phyloP scores from a whole-genome alignment of 2,888 invertebrate genomes.

The Mythimna impura region DNA sequence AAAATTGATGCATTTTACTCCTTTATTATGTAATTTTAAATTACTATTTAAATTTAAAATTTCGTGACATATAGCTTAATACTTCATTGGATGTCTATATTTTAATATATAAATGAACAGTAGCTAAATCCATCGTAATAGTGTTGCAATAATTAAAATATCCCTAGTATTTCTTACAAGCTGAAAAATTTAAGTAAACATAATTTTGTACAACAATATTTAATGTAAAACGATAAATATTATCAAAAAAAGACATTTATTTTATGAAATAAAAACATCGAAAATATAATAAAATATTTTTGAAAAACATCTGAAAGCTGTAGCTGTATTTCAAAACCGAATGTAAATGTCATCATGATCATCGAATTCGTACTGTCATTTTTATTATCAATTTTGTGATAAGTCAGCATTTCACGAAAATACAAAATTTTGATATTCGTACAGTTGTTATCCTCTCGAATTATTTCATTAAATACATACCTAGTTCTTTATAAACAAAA shows the following conservation, averaged over 20 bases:
- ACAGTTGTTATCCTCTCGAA: slow-evolving; percentile 24
- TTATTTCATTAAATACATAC: slow-evolving; percentile 39
- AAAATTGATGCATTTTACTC: rapidly evolving
- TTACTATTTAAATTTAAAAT: background rate
- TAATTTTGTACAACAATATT: background rate
- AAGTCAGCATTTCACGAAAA: slow-evolving; percentile 70
- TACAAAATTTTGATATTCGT: slow-evolving; percentile 45
- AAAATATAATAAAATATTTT: slow-evolving; percentile 1
- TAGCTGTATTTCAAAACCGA: slow-evolving; percentile 54
- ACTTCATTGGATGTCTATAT: too few relatives aligned
- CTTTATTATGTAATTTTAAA: rapidly evolving
- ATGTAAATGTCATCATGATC: slow-evolving; percentile 59
- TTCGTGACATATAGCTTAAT: rapidly evolving
- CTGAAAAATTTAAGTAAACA: background rate
- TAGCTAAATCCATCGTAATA: background rate
- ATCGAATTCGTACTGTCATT: slow-evolving; percentile 67
- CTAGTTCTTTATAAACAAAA: slow-evolving; percentile 47
- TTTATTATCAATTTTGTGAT: slow-evolving; percentile 72
- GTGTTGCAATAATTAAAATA: slow-evolving; percentile 41
- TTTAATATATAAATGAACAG: background rate
- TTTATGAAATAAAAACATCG: background rate
- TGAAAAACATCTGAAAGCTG: background rate
- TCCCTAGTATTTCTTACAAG: background rate
- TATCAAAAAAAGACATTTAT: background rate
- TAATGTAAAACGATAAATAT: background rate